Evolutionary conservation across 2,113 vertebrate species (phyloP).

Genomic region (Guaruba guarouba): DNA sequence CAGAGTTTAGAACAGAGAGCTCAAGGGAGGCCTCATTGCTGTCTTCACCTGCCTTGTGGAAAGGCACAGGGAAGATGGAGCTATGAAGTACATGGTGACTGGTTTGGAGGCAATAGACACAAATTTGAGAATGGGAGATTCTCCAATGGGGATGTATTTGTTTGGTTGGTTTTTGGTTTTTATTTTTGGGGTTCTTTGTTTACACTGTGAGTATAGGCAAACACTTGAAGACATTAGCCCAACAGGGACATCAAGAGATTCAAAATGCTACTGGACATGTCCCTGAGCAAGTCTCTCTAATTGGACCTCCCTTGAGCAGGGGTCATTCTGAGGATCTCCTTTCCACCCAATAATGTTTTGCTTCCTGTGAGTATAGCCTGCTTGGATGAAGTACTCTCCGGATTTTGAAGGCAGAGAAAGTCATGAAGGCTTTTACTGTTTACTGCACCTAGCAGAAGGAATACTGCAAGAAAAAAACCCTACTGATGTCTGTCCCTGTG

Average conservation of each 20-base stretch:
- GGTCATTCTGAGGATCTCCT: neutral
- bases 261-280: neutral
- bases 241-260: neutral
- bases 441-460: neutral
- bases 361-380: neutral
- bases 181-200: neutral
- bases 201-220: neutral
- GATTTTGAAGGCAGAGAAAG: neutral
- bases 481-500: neutral
- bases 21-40: neutral
- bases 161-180: neutral
- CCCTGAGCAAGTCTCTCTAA: neutral
- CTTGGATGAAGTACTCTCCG: neutral
- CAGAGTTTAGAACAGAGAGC: neutral
- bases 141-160: rapidly evolving
- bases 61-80: neutral
- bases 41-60: neutral
- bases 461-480: neutral
- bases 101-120: neutral
- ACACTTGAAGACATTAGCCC: neutral
- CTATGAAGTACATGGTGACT: neutral
- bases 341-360: neutral
- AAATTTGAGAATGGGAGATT: neutral
- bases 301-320: neutral
- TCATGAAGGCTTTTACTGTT: neutral